Evolutionary conservation across 2,113 vertebrate species (phyloP).

Genomic region (Pterocles gutturalis): DNA sequence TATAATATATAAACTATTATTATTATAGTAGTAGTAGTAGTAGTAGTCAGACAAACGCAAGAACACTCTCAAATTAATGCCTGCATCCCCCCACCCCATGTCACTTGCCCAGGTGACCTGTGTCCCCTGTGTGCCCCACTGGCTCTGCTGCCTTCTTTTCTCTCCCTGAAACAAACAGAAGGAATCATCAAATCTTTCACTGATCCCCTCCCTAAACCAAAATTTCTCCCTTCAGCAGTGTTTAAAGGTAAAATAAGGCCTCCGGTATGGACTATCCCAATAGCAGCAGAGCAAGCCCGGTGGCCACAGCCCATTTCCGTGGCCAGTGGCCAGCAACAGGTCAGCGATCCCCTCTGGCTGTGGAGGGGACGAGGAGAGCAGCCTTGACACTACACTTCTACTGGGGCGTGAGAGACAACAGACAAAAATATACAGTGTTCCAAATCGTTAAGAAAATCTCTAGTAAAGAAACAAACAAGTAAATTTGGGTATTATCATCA

Average conservation of each 20-base stretch:
- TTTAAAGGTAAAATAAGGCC: background rate
- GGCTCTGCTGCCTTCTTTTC: fast-evolving
- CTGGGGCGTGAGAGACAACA: background rate
- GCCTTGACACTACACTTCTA: too few species aligned
- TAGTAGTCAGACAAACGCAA: too few species aligned
- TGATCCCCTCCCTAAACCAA: fast-evolving
- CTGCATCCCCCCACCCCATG: fast-evolving
- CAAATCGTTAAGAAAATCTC: background rate
- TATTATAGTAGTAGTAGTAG: too few species aligned
- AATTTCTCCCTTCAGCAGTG: background rate
- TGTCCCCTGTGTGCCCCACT: fast-evolving
- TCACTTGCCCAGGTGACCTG: fast-evolving
- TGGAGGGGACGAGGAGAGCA: background rate
- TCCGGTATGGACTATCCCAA: fast-evolving
- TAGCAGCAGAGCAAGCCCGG: background rate
- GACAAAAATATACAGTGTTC: fast-evolving
- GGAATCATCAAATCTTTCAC: too few species aligned
- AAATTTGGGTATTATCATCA: background rate
- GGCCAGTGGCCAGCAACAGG: too few species aligned
- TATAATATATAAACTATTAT: too few species aligned
- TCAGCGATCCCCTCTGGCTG: too few species aligned
- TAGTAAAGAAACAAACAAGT: background rate
- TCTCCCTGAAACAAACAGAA: background rate
- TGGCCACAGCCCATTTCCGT: too few species aligned
- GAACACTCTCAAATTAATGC: too few species aligned